Conservation (phyloP, 1,140 invertebrate genomes). For the Danaus melanippus region DNA sequence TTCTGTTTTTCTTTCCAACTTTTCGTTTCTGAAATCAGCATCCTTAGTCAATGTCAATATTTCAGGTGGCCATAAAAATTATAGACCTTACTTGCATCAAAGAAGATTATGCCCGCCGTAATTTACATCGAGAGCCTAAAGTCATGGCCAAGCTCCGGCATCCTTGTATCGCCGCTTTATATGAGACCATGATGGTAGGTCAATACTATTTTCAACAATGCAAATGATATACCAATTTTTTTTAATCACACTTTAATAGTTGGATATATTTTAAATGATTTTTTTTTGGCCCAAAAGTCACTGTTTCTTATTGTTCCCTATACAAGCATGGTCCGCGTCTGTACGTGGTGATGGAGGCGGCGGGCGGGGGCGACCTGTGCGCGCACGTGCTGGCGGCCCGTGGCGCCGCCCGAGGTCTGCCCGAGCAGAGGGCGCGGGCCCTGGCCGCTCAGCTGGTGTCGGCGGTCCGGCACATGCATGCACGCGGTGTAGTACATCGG, state of each 20-base stretch:
- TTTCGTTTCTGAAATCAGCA: no score
- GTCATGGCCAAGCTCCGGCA: conserved; percentile 78
- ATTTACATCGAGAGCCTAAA: conserved; percentile 77
- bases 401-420: conserved; percentile 73
- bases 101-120: conserved; percentile 78
- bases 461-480: conserved; percentile 79
- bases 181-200: conserved; percentile 80
- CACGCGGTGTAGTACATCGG: conserved; percentile 78
- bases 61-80: conserved; percentile 81
- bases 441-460: conserved; percentile 78
- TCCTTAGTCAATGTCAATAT: conserved; percentile 1
- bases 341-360: conserved; percentile 79
- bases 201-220: background rate
- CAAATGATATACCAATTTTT: no score
- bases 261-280: no score
- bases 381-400: conserved; percentile 75
- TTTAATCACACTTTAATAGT: no score
- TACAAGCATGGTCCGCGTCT: conserved; percentile 73
- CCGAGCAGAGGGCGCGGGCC: conserved; percentile 73
- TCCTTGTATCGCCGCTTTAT: conserved; percentile 78
- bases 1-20: no score
- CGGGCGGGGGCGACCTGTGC: conserved; percentile 78
- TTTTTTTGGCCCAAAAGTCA: background rate
- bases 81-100: conserved; percentile 78
- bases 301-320: background rate